Evolutionary conservation across 2,888 invertebrate species (phyloP).

Genomic region (Limenitis camilla): DNA sequence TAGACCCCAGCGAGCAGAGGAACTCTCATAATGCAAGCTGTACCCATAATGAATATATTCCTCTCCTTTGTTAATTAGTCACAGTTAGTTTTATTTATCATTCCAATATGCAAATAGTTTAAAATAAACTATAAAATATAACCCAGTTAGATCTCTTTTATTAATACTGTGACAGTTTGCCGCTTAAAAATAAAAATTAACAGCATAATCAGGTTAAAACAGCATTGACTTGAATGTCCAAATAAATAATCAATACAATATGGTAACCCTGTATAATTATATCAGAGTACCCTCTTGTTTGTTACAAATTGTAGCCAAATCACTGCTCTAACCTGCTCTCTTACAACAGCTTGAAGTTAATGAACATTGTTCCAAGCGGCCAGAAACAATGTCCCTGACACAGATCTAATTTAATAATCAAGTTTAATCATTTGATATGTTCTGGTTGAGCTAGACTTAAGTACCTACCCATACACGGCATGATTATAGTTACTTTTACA

Average conservation of each 20-base stretch:
- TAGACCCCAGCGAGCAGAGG: slow-evolving; percentile 48
- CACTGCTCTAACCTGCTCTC: slow-evolving; percentile 36
- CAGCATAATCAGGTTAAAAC: slow-evolving; percentile 27
- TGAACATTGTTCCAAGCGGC: slow-evolving; percentile 58
- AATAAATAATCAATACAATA: slow-evolving; percentile 14
- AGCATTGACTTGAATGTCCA: slow-evolving; percentile 16
- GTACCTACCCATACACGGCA: slow-evolving; percentile 48
- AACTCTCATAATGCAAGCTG: slow-evolving; percentile 59
- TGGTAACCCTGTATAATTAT: background rate
- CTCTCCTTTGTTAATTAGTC: slow-evolving; percentile 50
- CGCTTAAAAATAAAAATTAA: slow-evolving; percentile 35
- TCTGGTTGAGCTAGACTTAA: slow-evolving; percentile 60
- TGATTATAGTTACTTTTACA: slow-evolving; percentile 7
- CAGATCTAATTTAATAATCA: slow-evolving; percentile 37
- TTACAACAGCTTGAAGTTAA: slow-evolving; percentile 47
- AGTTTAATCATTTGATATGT: slow-evolving; percentile 25
- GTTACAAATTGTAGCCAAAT: slow-evolving; percentile 4
- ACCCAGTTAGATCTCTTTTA: slow-evolving; percentile 30
- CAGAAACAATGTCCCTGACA: slow-evolving; percentile 51
- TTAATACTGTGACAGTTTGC: slow-evolving; percentile 38
- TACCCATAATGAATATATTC: slow-evolving; percentile 50
- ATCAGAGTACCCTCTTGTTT: slow-evolving; percentile 5
- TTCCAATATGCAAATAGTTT: slow-evolving; percentile 1
- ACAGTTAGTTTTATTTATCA: slow-evolving; percentile 37
- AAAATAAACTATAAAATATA: slow-evolving; percentile 42